phyloP scores from a whole-genome alignment of 2,113 vertebrate species.

The Sinocyclocheilus grahami region DNA sequence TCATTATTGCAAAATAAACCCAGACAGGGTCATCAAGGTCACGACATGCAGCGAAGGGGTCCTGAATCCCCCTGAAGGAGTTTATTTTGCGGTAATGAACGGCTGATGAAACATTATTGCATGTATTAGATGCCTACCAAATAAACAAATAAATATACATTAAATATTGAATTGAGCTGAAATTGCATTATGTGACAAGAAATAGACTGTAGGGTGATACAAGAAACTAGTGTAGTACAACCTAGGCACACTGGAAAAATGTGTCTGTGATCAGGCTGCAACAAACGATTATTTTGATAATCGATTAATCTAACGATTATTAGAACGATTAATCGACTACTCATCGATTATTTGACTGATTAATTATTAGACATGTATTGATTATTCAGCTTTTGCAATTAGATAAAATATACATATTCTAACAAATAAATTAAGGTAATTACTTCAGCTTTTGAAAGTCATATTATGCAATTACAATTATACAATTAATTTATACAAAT shows the following conservation, averaged over 20 bases:
- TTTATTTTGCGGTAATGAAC: neutral
- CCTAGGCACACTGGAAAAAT: neutral
- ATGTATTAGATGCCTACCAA: neutral
- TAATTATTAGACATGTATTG: too few species aligned
- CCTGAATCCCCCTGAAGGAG: neutral
- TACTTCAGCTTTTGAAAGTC: too few species aligned
- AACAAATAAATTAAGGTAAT: too few species aligned
- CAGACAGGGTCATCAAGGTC: neutral
- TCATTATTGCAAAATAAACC: neutral
- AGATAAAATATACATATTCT: too few species aligned
- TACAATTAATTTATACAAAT: too few species aligned
- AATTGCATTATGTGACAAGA: neutral
- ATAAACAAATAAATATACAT: neutral
- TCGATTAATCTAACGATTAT: too few species aligned
- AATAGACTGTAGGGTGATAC: neutral
- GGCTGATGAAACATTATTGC: neutral
- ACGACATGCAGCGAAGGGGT: neutral
- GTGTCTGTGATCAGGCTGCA: neutral
- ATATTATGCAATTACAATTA: too few species aligned
- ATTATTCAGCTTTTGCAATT: too few species aligned
- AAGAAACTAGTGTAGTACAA: neutral
- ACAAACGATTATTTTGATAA: too few species aligned
- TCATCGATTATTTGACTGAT: too few species aligned
- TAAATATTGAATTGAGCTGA: neutral
- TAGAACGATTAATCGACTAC: too few species aligned